These are phyloP conservation scores for Vombatus ursinus DNA, from an alignment of 2,113 vertebrate genomes.

Conservation along the genomic window DNA sequence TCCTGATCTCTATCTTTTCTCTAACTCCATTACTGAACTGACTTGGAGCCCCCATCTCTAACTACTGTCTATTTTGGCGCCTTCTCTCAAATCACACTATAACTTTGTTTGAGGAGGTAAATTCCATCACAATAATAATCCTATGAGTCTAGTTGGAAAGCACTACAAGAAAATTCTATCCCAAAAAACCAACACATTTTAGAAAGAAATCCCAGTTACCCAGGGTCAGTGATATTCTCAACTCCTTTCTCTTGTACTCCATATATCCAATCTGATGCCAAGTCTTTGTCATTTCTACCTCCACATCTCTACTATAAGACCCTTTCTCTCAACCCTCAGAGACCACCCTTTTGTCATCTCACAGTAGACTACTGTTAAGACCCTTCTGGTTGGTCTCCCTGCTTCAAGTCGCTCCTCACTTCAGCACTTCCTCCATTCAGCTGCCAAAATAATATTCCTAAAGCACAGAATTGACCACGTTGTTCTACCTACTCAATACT, in stretches of 20 bases:
- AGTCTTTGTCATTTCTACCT: not conserved
- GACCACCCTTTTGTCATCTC: not conserved
- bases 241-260: not conserved
- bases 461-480: not conserved
- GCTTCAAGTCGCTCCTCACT: not conserved
- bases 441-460: not conserved
- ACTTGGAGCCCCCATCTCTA: not conserved
- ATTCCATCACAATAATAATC: not conserved
- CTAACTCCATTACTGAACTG: not conserved
- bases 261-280: not conserved
- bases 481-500: not conserved
- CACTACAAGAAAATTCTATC: not conserved
- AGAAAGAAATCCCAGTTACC: not conserved
- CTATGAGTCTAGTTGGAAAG: not conserved
- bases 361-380: not conserved
- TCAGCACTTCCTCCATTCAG: not conserved
- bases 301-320: not conserved
- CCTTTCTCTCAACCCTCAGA: not conserved
- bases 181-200: not conserved
- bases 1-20: not conserved
- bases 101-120: not conserved
- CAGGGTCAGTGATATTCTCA: not conserved
- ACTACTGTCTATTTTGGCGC: not conserved
- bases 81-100: not conserved
- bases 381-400: not conserved